Evolutionary conservation across 1,140 invertebrate species (phyloP), one percentile per base, ranked within the genome.

Genomic region (Hermetia illucens): DNA sequence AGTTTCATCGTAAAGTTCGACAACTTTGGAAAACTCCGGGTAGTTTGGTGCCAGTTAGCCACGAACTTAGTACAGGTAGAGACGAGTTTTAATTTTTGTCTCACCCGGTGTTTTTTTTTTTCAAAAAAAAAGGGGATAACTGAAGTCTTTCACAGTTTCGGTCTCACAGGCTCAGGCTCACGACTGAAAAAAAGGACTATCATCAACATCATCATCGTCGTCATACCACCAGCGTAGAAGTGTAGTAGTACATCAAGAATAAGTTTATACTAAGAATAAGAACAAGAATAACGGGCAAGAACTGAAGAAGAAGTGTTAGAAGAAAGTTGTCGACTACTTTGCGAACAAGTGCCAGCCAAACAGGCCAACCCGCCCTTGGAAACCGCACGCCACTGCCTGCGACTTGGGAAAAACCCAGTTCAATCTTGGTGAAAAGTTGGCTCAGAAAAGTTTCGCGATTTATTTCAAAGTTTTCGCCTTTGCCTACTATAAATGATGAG

Each of bases 41-140:
- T 38, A 46, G 39, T 44, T 46, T 44, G 45, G 41, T 42, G 57
- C 54, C 57, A 59, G 56, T 59, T 59, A 48, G 52, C 51, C 55
- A 52, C 50, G 56, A 59, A 59, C 56, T 59, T 59, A 50, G 57
- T 52, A 57, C 57, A 59, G 57, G 57, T 59, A 59, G 55, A 58
- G 56, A 59, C 56, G 51, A 51, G 52, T 52, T 40, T 33, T 13
- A 22, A 33, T 21, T 39, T 21, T 33, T 31, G 13, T 33, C 16
- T 24, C 21, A 13, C 21, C 35, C 9, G 22, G 21, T 5, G 9
- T 37, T 19, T 12, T 6, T 19, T 35, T 16, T 20, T 35, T 9
- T 21, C 12, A 20, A 17, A 33, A 33, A 31, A 22, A 25, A 27
- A 25, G 22, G 8, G n/a, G 17, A 36, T 10, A 21, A 21, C 2